A percentile compares a stretch with the other conserved stretches of the same genome.
These are phyloP conservation scores for Agrotis ipsilon DNA, from an alignment of 2,888 invertebrate species.

Conservation along the genomic window DNA sequence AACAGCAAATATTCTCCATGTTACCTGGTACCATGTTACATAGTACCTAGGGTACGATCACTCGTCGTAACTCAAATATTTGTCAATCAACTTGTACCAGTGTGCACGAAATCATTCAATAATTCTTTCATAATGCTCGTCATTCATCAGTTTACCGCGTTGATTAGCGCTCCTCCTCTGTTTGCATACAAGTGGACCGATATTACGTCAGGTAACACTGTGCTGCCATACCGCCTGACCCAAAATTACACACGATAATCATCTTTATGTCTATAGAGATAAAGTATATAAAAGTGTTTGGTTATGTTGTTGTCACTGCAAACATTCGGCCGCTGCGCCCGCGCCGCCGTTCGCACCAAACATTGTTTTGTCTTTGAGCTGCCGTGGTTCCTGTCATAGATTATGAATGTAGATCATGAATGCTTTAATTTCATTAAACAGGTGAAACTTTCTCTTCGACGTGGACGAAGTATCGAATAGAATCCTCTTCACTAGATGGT, in stretches of 20 bases:
- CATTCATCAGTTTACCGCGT: slow-evolving; percentile 72
- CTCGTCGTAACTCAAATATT: slow-evolving; percentile 27
- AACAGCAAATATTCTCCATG: background rate
- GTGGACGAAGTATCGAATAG: background rate
- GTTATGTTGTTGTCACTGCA: slow-evolving; percentile 64
- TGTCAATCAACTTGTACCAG: slow-evolving; percentile 30
- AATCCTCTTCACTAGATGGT: too few species aligned
- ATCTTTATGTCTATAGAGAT: slow-evolving; percentile 56
- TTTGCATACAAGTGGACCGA: slow-evolving; percentile 73
- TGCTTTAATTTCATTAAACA: slow-evolving; percentile 17
- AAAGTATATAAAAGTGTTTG: slow-evolving; percentile 53
- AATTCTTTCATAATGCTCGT: slow-evolving; percentile 66
- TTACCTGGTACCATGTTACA: too few species aligned
- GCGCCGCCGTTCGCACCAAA: slow-evolving; percentile 78
- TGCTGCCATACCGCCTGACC: slow-evolving; percentile 69
- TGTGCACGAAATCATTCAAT: slow-evolving; percentile 58
- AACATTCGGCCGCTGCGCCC: slow-evolving; percentile 71
- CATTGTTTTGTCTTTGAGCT: slow-evolving; percentile 82
- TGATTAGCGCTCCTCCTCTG: slow-evolving; percentile 74
- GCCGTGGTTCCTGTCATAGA: slow-evolving; percentile 79
- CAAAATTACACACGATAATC: slow-evolving; percentile 53
- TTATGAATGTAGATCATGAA: slow-evolving; percentile 65
- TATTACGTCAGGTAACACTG: slow-evolving; percentile 77
- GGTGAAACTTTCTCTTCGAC: background rate
- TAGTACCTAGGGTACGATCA: too few species aligned